Evolutionary conservation across 2,888 invertebrate species (phyloP), one percentile per base, ranked within the genome.

Genomic region (Mythimna loreyi): DNA sequence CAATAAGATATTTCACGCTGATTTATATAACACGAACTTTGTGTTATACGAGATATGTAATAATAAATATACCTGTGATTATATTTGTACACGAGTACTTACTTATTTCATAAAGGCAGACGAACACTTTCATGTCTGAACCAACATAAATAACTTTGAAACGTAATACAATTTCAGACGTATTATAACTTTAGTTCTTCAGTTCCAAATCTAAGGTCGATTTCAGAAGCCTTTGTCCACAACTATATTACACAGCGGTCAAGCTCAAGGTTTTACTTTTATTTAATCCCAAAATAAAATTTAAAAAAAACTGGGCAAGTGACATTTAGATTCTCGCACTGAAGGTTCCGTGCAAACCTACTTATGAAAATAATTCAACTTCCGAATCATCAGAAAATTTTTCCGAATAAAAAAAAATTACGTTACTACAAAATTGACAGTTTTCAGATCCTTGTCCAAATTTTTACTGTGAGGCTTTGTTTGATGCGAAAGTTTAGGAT

Each of bases 1-100:
- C 40, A 40, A 78, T 78, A 73, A 50, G 30, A 73, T 55, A 67
- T 72, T 59, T 59, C 21, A 49, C 58, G 21, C n/a, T 52, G 59
- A 72, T 75, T 60, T 72, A 28, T 30, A 43, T 58, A 69, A 49
- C 23, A 23, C 13, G 23, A 52, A 52, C 21, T 25, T 40, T 50
- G 21, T 58, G 13, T 13, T 30, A 40, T 30, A 9, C 16, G 28
- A 30, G 7, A 40, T 3, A 11, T 11, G 21, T 28, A 7, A 16
- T 13, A 19, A 36, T 57, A 4, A 57, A 68, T 30, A n/a, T 40
- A 43, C 59, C 43, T 11, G 50, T 45, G 7, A 40, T 40, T 19
- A 40, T 6, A 13, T 40, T 40, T 19, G 4, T 19, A 16, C 40
- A 40, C 40, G 16, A 19, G 16, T n/a, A 45, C n/a, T 45, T n/a